These are phyloP conservation scores for Melangyna quadrimaculata DNA, from an alignment of 2,888 invertebrate genomes.

Conservation along the genomic window DNA sequence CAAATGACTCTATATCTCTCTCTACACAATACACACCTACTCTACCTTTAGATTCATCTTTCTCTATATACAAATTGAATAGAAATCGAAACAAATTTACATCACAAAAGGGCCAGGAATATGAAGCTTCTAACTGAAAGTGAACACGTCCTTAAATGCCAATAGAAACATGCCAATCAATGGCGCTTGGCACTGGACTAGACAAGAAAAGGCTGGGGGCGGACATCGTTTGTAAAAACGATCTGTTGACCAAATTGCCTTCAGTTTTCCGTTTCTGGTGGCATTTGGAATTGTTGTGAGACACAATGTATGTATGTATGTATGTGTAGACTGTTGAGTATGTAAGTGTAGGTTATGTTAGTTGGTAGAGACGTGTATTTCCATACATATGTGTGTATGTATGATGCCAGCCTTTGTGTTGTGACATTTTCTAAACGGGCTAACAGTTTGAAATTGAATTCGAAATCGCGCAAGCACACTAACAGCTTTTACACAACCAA, in stretches of 20 bases:
- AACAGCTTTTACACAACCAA: constrained; percentile 22
- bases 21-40: neutral
- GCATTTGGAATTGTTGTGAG: neutral
- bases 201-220: neutral
- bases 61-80: constrained; percentile 35
- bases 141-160: too few species aligned
- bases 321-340: too few species aligned
- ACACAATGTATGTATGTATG: neutral
- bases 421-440: too few species aligned
- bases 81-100: constrained; percentile 26
- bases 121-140: constrained; percentile 13
- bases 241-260: constrained; percentile 45
- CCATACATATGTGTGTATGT: too few species aligned
- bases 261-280: constrained; percentile 15
- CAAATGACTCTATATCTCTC: too few species aligned
- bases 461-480: constrained; percentile 1
- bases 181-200: too few species aligned
- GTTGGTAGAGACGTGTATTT: neutral
- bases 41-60: neutral
- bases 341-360: neutral
- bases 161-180: too few species aligned
- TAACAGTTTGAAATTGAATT: constrained; percentile 46
- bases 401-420: too few species aligned
- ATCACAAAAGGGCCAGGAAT: constrained; percentile 8
- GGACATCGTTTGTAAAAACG: constrained; percentile 45